A percentile compares a stretch with the other conserved stretches of the same genome.
Evolutionary conservation across 2,113 vertebrate species (phyloP).

Genomic region (Cisticola juncidis): DNA sequence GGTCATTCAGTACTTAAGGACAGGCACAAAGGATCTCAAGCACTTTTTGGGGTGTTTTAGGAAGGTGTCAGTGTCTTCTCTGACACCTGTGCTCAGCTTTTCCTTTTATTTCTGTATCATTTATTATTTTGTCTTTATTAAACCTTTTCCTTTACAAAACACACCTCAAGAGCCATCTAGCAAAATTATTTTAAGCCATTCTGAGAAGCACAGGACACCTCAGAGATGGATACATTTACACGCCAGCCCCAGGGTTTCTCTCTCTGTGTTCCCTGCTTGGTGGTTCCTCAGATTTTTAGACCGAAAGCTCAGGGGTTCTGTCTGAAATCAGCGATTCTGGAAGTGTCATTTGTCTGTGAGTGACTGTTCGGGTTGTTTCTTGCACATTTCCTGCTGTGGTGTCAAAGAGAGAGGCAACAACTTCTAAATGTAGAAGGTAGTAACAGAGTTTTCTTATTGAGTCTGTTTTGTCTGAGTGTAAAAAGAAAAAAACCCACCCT

Average conservation of each 20-base stretch:
- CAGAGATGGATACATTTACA: too few species aligned
- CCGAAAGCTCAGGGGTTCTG: rapidly evolving
- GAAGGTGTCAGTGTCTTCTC: too few species aligned
- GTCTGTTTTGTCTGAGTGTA: background rate
- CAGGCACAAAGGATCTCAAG: too few species aligned
- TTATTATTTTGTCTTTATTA: too few species aligned
- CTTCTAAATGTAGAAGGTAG: background rate
- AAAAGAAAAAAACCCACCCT: background rate
- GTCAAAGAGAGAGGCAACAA: background rate
- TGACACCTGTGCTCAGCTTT: too few species aligned
- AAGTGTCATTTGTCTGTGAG: background rate
- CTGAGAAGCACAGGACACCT: too few species aligned
- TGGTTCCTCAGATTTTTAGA: background rate
- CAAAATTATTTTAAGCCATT: too few species aligned
- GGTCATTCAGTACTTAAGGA: too few species aligned
- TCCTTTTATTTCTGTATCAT: too few species aligned
- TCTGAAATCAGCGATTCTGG: background rate
- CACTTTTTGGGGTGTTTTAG: too few species aligned
- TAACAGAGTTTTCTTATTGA: background rate
- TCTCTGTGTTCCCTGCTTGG: rapidly evolving
- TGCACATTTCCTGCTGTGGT: background rate
- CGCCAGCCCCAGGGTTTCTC: background rate
- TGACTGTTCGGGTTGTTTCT: background rate
- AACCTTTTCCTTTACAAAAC: too few species aligned
- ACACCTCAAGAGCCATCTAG: too few species aligned